phyloP scores from a whole-genome alignment of 2,888 invertebrate species.

The Tenthredo scrophulariae region DNA sequence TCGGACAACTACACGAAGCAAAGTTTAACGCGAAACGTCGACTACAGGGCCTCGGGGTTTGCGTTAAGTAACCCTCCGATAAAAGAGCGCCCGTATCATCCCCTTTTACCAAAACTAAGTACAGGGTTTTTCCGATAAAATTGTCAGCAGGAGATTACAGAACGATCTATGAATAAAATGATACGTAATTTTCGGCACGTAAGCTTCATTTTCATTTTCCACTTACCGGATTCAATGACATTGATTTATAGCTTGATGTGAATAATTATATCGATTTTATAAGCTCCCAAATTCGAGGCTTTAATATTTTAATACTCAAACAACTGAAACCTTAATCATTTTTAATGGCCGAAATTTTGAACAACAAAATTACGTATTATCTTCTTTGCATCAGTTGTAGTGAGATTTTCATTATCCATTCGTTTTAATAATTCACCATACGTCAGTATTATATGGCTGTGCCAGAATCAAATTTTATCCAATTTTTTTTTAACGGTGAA shows the following conservation, averaged over 20 bases:
- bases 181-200: slow-evolving; percentile 5
- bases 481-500: not conserved
- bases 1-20: slow-evolving; percentile 22
- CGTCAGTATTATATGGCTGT: not conserved
- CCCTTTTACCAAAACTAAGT: not conserved
- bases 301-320: not conserved
- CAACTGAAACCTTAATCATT: not conserved
- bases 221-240: not conserved
- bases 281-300: not conserved
- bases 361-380: not conserved
- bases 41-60: not conserved
- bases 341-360: not conserved
- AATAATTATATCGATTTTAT: slow-evolving; percentile 5
- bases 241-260: not conserved
- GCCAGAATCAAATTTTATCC: slow-evolving; percentile 14
- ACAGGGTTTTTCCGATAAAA: slow-evolving; percentile 3
- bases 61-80: slow-evolving; percentile 30
- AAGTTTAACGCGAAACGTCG: slow-evolving; percentile 43
- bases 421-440: not conserved
- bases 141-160: not conserved
- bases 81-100: slow-evolving; percentile 1
- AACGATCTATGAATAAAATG: not conserved
- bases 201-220: not conserved
- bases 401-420: not conserved
- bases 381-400: not conserved